Evolutionary conservation across 2,888 invertebrate species (phyloP), one percentile per base, ranked within the genome.

Genomic region (Baronia brevicornis): DNA sequence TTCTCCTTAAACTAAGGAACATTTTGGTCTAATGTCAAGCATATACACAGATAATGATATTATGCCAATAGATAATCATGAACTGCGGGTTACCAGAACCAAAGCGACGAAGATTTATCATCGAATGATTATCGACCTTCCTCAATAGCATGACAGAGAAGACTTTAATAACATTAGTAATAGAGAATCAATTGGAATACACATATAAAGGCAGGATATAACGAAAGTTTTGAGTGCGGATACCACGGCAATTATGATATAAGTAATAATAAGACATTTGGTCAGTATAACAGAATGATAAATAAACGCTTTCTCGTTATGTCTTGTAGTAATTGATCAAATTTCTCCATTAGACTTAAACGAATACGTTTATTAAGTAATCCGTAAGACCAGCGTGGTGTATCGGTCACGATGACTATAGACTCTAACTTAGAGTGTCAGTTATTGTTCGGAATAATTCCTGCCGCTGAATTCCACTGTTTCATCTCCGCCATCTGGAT

Each of bases 1-100:
- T 41, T 38, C 39, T 30, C 38, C 48, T 50, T 50, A 45, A 46
- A 38, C 22, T 32, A 37, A 33, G 22, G 30, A 43, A 35, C 28
- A 30, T 25, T 35, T 29, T 19, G 38, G 34, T 38, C 32, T 28
- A 35, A 33, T 35, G 28, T 43, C 38, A 33, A 41, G 36, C 27
- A 32, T 38, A 23, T 35, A 27, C 14, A 9, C 38, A 33, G 33
- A 34, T 39, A 39, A 38, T 43, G 27, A 25, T 37, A 36, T 45
- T 39, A 41, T 34, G 10, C 36, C 15, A 31, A 32, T 31, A 32
- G 33, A 41, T 39, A 42, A 41, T 39, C 39, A 36, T 29, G 38
- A 38, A 34, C 41, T 26, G 24, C 28, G 25, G 25, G 22, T 38
- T 33, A 30, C 28, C 21, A 28, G 21, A 15, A 22, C 26, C 19